These are phyloP conservation scores for Cosmia pyralina DNA, from an alignment of 2,888 invertebrate species.

Conservation along the genomic window DNA sequence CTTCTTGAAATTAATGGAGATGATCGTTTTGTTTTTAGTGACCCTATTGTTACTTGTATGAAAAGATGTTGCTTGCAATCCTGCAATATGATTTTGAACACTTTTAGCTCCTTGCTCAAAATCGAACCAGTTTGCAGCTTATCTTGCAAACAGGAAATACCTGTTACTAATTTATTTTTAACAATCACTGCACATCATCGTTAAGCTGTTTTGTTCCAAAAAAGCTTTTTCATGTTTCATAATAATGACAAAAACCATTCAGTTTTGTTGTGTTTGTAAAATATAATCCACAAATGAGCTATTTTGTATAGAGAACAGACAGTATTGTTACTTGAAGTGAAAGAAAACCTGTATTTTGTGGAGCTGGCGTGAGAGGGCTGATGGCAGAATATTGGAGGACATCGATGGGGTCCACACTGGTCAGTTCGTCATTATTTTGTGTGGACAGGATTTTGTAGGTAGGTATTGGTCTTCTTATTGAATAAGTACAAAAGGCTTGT, in stretches of 20 bases:
- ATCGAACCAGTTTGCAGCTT: slow-evolving; percentile 54
- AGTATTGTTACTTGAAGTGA: slow-evolving; percentile 39
- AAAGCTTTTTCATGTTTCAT: slow-evolving; percentile 8
- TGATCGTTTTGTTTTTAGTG: not conserved
- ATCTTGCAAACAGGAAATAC: slow-evolving; percentile 50
- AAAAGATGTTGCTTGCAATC: not conserved
- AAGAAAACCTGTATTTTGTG: slow-evolving; percentile 59
- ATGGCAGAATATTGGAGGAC: slow-evolving; percentile 31
- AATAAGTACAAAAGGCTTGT: not conserved
- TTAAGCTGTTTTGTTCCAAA: slow-evolving; percentile 47
- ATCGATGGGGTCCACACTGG: slow-evolving; percentile 28
- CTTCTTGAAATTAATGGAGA: not conserved
- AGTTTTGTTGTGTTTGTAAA: slow-evolving; percentile 31
- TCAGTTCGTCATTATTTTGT: not conserved
- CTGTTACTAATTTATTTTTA: slow-evolving; percentile 31
- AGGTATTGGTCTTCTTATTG: slow-evolving; percentile 2
- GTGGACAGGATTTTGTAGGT: not conserved
- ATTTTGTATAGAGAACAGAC: slow-evolving; percentile 31
- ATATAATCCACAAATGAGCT: slow-evolving; percentile 54
- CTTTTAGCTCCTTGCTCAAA: slow-evolving; percentile 6
- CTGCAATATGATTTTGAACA: slow-evolving; percentile 15
- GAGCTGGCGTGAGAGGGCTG: slow-evolving; percentile 28
- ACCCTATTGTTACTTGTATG: not conserved
- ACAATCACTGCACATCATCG: slow-evolving; percentile 28
- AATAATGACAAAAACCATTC: slow-evolving; percentile 21